Conservation (phyloP, 2,888 invertebrate genomes). For the Mesorhabditis spiculigera region DNA sequence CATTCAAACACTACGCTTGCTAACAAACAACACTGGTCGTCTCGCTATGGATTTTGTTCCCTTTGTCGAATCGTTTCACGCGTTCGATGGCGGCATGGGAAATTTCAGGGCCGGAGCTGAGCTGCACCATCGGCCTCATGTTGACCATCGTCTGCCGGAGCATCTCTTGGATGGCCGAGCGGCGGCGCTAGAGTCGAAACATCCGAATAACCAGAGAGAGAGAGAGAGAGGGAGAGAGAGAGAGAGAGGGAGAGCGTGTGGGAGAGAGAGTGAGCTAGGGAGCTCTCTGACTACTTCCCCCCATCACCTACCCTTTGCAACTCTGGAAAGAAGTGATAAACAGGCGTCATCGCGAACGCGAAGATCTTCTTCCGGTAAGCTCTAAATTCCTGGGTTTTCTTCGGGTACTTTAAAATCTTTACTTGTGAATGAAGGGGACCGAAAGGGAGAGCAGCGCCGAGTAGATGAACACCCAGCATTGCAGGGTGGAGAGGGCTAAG, state of each 20-base stretch:
- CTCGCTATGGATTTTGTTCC: constrained; percentile 4
- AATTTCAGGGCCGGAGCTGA: neutral
- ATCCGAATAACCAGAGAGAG: neutral
- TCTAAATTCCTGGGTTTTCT: too few species aligned
- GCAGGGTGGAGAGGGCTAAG: neutral
- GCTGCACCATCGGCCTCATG: neutral
- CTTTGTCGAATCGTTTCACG: neutral
- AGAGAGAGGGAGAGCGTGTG: too few species aligned
- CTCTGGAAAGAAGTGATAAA: neutral
- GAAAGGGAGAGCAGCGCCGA: neutral
- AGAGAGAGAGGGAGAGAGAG: too few species aligned
- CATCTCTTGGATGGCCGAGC: neutral
- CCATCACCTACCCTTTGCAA: neutral
- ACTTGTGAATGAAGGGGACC: neutral
- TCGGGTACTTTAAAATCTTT: too few species aligned
- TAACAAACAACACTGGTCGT: neutral
- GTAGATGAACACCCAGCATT: neutral
- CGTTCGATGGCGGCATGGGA: neutral
- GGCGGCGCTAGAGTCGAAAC: neutral
- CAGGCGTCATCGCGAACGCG: neutral
- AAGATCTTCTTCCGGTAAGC: constrained; percentile 6
- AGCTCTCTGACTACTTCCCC: too few species aligned
- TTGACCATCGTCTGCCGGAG: neutral
- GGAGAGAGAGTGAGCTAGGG: too few species aligned
- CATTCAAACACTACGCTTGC: too few species aligned